Conservation (phyloP, 2,797 vertebrate species). For the Gallinago solitaria region DNA sequence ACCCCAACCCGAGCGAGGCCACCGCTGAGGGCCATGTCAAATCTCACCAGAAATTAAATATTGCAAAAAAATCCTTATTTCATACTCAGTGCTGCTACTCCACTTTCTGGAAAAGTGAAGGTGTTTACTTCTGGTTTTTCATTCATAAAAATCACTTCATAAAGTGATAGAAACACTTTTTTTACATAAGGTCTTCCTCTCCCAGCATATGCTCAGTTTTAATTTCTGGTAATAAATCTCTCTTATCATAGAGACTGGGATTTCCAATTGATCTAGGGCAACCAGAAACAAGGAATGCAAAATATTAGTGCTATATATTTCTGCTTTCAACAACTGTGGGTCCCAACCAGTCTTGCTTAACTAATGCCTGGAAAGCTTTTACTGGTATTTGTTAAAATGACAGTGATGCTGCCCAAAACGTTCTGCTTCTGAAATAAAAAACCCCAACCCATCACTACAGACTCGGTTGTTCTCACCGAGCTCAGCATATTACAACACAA, state of each 20-base stretch:
- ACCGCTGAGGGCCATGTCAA: not conserved
- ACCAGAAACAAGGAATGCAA: not conserved
- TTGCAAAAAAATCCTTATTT: not conserved
- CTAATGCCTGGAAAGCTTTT: not conserved
- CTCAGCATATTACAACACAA: not conserved
- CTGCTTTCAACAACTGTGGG: not conserved
- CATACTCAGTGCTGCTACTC: not conserved
- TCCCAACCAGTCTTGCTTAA: not conserved
- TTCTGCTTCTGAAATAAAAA: not conserved
- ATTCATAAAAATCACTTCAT: not conserved
- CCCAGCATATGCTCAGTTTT: not conserved
- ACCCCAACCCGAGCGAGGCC: accelerated
- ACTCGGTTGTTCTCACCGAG: not conserved
- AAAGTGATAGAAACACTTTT: not conserved
- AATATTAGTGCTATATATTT: not conserved
- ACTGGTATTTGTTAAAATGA: not conserved
- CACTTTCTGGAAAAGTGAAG: not conserved
- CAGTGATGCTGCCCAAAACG: not conserved
- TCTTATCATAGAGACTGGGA: not conserved
- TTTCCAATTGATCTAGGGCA: not conserved
- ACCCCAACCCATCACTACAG: accelerated
- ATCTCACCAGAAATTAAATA: not conserved
- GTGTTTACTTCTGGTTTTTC: not conserved
- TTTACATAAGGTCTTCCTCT: not conserved
- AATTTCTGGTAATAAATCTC: not conserved